Evolutionary conservation across 2,797 vertebrate species (phyloP).

Genomic region (Sciaenops ocellatus): DNA sequence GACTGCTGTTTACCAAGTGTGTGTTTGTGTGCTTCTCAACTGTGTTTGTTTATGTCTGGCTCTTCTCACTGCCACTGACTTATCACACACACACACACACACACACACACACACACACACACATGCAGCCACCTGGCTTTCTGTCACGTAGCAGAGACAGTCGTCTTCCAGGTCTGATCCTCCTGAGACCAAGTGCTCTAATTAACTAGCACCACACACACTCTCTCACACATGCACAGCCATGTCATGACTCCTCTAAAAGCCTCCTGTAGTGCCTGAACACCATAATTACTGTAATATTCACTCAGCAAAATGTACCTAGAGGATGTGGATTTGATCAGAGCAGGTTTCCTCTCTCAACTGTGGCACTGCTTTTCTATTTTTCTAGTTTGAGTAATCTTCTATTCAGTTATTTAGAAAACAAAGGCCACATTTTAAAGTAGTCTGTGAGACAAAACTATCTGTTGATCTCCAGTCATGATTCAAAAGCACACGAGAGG

Average conservation of each 20-base stretch:
- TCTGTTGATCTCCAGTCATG: background rate
- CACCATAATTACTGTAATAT: constrained; percentile 52
- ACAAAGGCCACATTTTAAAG: background rate
- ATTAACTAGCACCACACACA: constrained; percentile 59
- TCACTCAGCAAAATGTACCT: constrained; percentile 21
- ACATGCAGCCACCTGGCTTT: constrained; percentile 57
- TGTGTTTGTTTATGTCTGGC: constrained; percentile 64
- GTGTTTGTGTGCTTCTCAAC: constrained; percentile 22
- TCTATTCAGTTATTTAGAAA: background rate
- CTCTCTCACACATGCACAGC: constrained; percentile 22
- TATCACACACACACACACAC: constrained; percentile 26
- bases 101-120: constrained; percentile 22
- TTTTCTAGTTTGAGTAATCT: too few relatives aligned
- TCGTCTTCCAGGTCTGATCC: constrained; percentile 70
- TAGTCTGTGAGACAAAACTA: background rate
- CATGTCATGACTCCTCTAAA: constrained; percentile 46
- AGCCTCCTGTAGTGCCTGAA: constrained; percentile 43
- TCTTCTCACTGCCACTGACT: constrained; percentile 54
- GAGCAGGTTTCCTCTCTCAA: background rate
- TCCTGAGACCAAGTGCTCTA: constrained; percentile 74
- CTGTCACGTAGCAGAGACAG: constrained; percentile 73
- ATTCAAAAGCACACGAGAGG: constrained; percentile 1
- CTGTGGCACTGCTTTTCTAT: background rate
- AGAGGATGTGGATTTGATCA: background rate
- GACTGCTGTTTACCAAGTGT: constrained; percentile 14